These are phyloP conservation scores for Thelaira solivaga DNA, from an alignment of 2,888 invertebrate species.

Conservation along the genomic window DNA sequence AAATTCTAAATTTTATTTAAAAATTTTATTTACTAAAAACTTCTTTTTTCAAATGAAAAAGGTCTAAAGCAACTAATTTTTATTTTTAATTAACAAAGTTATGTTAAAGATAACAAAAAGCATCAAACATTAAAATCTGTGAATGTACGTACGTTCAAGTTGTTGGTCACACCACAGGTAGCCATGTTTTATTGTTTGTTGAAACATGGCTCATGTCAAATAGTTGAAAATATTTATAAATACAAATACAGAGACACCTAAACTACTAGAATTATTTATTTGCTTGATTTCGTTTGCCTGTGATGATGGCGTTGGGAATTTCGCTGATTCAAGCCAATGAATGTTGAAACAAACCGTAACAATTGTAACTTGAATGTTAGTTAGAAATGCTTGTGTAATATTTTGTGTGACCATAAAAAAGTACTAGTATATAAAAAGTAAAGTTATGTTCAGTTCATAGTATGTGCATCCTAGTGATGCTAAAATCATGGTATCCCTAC, in stretches of 20 bases:
- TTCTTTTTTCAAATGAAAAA: too few relatives aligned
- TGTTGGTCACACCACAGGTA: constrained; percentile 50
- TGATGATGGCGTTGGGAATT: neutral
- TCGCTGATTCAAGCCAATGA: constrained; percentile 11
- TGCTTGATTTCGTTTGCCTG: neutral
- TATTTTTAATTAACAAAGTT: too few relatives aligned
- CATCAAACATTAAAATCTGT: neutral
- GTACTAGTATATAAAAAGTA: too few relatives aligned
- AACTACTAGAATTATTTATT: neutral
- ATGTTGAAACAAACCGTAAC: constrained; percentile 1
- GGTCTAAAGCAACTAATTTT: too few relatives aligned
- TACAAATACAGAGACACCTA: constrained; percentile 7
- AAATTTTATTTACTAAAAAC: too few relatives aligned
- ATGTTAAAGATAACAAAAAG: neutral
- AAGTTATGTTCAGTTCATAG: too few relatives aligned
- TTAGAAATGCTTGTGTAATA: too few relatives aligned
- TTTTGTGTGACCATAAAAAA: too few relatives aligned
- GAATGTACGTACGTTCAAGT: neutral
- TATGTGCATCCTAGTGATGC: too few relatives aligned
- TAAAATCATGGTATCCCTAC: too few relatives aligned
- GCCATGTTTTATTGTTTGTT: constrained; percentile 9
- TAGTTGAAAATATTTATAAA: neutral
- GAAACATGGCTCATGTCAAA: neutral
- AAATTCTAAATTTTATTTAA: too few relatives aligned
- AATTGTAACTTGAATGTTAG: neutral